Conservation (phyloP, 2,888 invertebrate species). For the Drosophila tripunctata region DNA sequence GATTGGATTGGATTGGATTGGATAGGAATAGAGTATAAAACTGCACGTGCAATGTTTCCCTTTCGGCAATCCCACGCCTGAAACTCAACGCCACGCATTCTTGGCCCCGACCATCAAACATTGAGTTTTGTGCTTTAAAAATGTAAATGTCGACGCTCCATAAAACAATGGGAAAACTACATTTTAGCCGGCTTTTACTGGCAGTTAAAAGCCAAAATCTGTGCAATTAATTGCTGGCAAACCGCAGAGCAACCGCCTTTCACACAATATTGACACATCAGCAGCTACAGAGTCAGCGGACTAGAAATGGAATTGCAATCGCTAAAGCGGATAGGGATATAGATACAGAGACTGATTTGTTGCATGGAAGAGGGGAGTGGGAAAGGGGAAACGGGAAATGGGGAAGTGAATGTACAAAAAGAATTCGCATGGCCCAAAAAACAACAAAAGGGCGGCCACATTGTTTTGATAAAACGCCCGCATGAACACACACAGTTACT, state of each 20-base stretch:
- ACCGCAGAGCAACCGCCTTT: conserved; percentile 64
- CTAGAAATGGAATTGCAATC: conserved; percentile 73
- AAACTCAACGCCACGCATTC: conserved; percentile 44
- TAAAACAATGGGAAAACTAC: conserved; percentile 48
- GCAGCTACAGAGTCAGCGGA: conserved; percentile 58
- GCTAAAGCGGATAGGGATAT: conserved; percentile 48
- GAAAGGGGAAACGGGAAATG: background rate
- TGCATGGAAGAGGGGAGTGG: background rate
- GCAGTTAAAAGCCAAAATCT: conserved; percentile 61
- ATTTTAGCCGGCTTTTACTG: conserved; percentile 31
- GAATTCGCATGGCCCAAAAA: conserved; percentile 61
- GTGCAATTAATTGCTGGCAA: conserved; percentile 78
- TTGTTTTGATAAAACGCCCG: conserved; percentile 80
- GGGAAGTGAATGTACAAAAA: conserved; percentile 38
- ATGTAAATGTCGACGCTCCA: conserved; percentile 63
- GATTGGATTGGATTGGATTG: background rate
- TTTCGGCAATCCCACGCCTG: conserved; percentile 43
- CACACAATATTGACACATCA: conserved; percentile 81
- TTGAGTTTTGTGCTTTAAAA: conserved; percentile 48
- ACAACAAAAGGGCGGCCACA: conserved; percentile 78
- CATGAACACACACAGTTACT: conserved; percentile 48
- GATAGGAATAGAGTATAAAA: background rate
- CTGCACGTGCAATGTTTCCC: conserved; percentile 62
- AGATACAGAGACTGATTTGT: conserved; percentile 6
- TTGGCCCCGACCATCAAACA: background rate